Percentiles rank a stretch among this genome's conserved stretches.
Evolutionary conservation across 2,113 vertebrate species (phyloP).

Genomic region (Leptosomus discolor): DNA sequence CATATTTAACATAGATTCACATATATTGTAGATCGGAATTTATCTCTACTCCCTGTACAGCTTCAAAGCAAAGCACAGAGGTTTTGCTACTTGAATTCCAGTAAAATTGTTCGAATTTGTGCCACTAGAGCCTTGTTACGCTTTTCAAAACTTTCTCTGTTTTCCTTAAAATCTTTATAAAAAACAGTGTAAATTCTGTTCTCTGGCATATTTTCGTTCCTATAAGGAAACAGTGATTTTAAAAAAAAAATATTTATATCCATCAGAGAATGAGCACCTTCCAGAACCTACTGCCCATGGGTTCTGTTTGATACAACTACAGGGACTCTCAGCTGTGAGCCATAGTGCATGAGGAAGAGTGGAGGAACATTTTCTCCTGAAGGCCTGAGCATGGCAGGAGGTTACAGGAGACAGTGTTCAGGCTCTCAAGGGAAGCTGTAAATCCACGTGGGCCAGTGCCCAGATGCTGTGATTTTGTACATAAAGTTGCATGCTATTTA

Average conservation of each 20-base stretch:
- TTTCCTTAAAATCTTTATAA: neutral
- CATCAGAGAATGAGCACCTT: neutral
- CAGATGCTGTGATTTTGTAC: neutral
- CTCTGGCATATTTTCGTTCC: neutral
- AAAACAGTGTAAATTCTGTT: neutral
- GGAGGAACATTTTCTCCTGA: neutral
- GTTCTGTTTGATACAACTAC: neutral
- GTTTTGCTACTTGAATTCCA: neutral
- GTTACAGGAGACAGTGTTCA: neutral
- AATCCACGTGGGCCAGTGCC: neutral
- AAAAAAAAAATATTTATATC: neutral
- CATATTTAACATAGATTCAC: neutral
- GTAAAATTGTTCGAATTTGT: neutral
- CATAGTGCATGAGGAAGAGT: rapidly evolving
- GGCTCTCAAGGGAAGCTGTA: neutral
- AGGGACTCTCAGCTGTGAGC: neutral
- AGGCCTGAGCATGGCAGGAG: neutral
- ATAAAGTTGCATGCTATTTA: neutral
- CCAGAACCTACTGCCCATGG: neutral
- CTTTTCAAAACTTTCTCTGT: neutral
- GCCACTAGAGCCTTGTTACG: neutral
- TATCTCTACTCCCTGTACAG: neutral
- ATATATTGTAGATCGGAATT: neutral
- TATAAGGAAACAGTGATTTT: neutral
- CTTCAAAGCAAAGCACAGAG: neutral